Conservation (phyloP, 1,140 invertebrate species). For the Zaprionus inermis region DNA sequence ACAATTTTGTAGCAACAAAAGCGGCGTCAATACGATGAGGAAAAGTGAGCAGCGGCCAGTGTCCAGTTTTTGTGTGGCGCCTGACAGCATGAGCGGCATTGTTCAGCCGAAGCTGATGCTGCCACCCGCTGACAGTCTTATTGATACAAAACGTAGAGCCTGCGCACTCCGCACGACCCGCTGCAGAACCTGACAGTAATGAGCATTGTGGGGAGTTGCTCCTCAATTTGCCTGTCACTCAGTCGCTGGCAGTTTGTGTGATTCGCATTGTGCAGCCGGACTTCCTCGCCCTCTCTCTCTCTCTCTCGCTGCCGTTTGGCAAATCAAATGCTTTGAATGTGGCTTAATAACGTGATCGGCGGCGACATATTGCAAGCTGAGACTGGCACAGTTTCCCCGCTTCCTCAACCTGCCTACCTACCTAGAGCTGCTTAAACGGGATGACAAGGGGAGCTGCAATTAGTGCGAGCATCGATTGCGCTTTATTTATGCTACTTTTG, state of each 20-base stretch:
- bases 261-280: conserved; percentile 25
- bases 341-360: conserved; percentile 17
- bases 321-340: conserved; percentile 27
- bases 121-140: conserved; percentile 42
- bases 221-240: conserved; percentile 57
- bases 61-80: conserved; percentile 11
- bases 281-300: neutral
- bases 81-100: conserved; percentile 42
- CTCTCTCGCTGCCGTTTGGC: conserved; percentile 8
- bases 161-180: neutral
- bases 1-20: conserved; percentile 31
- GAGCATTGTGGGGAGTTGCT: conserved; percentile 60
- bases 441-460: neutral
- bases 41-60: conserved; percentile 30
- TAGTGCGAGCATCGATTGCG: neutral
- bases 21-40: conserved; percentile 23
- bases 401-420: neutral
- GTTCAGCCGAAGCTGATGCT: conserved; percentile 12
- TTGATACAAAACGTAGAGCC: conserved; percentile 35
- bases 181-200: conserved; percentile 58
- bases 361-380: neutral
- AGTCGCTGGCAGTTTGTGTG: conserved; percentile 12
- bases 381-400: neutral
- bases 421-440: neutral
- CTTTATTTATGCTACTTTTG: conserved; percentile 1